Base-by-base conservation (phyloP, 2,797 vertebrate species). In the Sciurus carolinensis region DNA sequence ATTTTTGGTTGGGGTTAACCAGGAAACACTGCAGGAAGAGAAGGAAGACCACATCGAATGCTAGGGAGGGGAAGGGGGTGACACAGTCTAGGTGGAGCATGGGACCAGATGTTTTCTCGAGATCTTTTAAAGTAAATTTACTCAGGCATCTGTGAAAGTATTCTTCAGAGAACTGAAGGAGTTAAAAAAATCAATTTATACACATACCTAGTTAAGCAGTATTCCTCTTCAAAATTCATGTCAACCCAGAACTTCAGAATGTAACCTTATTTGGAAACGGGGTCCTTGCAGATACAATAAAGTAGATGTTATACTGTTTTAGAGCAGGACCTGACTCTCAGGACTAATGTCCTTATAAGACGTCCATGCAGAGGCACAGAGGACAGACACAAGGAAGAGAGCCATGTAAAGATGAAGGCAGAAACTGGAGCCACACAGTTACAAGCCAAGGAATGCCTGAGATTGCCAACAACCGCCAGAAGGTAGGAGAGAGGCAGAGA, bases 241-340 rank as follows among this genome's bases (percentile, higher is more conserved):
- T 92, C 28, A 39, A 57, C 81, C 72, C n/a, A 39, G 52, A 84
- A 75, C 36, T n/a, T 87, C 73, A 76, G n/a, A 90, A 91, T 33
- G 18, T 72, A 12, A 76, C n/a, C 39, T 96, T 50, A 90, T 66
- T 85, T 71, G 44, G 77, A 94, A 87, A 84, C 44, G 76, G 30
- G 7, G 30, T 90, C 81, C 71, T 80, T 26, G 17, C 33, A 75
- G 82, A 73, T 59, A 2, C 18, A 57, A 50, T 95, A 15, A 72
- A 9, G 42, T 72, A 52, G 54, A 75, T 7, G 6, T 76, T 12
- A 57, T 52, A 50, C 11, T 57, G 44, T 18, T 77, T 79, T 66
- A 90, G 14, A n/a, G 50, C 54, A 14, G 22, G 5, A 44, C 15
- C 80, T 75, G 77, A 42, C 54, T 73, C 9, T 80, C 84, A 12